Conservation (phyloP, 2,888 invertebrate genomes). For the Yponomeuta sedellus region DNA sequence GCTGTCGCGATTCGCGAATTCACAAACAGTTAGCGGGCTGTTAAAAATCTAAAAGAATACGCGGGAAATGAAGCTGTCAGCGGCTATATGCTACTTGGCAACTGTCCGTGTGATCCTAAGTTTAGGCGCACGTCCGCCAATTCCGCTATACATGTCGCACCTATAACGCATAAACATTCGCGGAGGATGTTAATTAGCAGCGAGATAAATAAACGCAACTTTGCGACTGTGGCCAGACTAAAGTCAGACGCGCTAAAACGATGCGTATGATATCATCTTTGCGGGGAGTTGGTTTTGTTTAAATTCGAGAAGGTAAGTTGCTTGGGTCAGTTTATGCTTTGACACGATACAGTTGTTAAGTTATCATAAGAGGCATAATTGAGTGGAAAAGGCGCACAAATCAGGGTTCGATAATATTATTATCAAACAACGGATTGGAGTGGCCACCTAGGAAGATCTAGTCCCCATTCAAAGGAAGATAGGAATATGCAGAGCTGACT, state of each 20-base stretch:
- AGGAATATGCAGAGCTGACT: too few relatives aligned
- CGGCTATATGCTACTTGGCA: neutral
- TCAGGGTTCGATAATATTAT: too few relatives aligned
- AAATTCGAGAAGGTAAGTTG: too few relatives aligned
- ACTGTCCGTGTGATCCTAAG: neutral
- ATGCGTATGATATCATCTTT: neutral
- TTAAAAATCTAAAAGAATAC: slow-evolving; percentile 2
- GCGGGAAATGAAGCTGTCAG: neutral
- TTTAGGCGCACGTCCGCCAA: slow-evolving; percentile 1
- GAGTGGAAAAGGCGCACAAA: too few relatives aligned
- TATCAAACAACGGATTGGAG: too few relatives aligned
- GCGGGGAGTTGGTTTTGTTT: neutral
- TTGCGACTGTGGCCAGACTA: neutral
- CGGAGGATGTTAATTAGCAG: neutral
- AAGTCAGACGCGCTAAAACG: neutral
- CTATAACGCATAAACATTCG: neutral
- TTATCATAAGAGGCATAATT: too few relatives aligned
- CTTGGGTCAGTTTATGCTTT: too few relatives aligned
- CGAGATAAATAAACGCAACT: slow-evolving; percentile 1
- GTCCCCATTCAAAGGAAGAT: too few relatives aligned
- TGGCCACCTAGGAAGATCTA: too few relatives aligned
- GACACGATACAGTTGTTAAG: too few relatives aligned
- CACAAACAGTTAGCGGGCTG: neutral
- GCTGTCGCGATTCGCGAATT: neutral
- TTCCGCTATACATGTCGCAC: neutral